phyloP scores from a whole-genome alignment of 2,888 invertebrate species.

The Eupithecia vulgata region DNA sequence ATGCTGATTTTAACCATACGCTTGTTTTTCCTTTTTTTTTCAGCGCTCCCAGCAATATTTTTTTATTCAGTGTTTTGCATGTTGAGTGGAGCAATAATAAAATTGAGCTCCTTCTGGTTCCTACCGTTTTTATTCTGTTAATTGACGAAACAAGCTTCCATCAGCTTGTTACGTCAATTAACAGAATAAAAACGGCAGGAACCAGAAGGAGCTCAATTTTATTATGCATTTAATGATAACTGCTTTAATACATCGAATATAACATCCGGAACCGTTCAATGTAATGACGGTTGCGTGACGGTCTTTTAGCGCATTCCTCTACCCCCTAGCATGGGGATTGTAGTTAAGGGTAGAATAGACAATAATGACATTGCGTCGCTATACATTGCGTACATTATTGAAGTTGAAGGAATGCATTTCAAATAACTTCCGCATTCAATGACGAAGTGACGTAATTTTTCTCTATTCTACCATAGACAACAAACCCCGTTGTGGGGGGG shows the following conservation, averaged over 20 bases:
- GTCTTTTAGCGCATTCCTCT: too few relatives aligned
- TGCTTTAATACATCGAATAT: too few relatives aligned
- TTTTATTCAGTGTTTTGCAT: constrained; percentile 56
- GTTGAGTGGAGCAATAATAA: neutral
- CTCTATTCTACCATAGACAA: too few relatives aligned
- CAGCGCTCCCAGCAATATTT: constrained; percentile 59
- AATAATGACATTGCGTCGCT: too few relatives aligned
- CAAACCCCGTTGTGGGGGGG: too few relatives aligned
- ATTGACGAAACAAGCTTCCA: neutral
- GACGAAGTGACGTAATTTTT: too few relatives aligned
- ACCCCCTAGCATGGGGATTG: too few relatives aligned
- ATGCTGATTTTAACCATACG: constrained; percentile 66
- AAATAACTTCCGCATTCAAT: too few relatives aligned
- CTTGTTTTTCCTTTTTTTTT: constrained; percentile 53
- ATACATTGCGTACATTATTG: too few relatives aligned
- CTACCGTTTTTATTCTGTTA: neutral
- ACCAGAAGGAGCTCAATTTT: neutral
- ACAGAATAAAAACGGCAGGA: neutral
- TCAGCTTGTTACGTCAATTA: neutral
- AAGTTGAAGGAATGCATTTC: too few relatives aligned
- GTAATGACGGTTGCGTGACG: neutral
- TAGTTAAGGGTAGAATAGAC: too few relatives aligned
- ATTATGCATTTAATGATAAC: neutral
- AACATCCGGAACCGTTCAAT: neutral
- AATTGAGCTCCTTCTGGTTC: neutral